Conservation (phyloP, 2,113 vertebrate species). For the Pseudopipra pipra region DNA sequence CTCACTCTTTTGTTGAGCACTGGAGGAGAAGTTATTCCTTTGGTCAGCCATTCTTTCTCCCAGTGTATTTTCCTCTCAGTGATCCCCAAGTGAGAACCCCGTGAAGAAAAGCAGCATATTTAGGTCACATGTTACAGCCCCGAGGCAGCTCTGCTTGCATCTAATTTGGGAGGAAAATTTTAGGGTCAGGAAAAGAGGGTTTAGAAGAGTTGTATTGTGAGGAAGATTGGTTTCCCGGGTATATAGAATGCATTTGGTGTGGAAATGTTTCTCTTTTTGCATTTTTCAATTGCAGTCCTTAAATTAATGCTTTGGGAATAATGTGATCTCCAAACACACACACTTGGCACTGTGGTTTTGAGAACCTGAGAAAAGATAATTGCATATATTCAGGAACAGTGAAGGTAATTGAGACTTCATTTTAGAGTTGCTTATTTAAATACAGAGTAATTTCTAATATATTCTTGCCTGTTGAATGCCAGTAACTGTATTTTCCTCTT, state of each 20-base stretch:
- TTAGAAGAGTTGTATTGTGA: not conserved
- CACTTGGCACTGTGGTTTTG: not conserved
- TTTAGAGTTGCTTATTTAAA: not conserved
- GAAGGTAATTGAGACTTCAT: not conserved
- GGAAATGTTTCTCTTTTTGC: not conserved
- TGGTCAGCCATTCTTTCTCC: not conserved
- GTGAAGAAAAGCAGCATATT: constrained; percentile 8
- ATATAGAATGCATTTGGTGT: not conserved
- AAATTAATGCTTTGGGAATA: not conserved
- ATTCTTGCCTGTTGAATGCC: not conserved
- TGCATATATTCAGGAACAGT: not conserved
- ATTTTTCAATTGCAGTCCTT: not conserved
- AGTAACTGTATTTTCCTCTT: not conserved
- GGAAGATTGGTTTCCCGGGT: not conserved
- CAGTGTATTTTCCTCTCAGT: not conserved
- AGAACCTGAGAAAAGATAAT: not conserved
- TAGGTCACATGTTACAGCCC: constrained; percentile 22
- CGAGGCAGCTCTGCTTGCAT: not conserved
- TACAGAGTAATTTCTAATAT: not conserved
- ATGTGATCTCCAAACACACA: not conserved
- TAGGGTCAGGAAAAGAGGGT: not conserved
- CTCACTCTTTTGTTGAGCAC: not conserved
- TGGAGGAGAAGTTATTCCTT: constrained; percentile 59
- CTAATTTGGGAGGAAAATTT: constrained; percentile 25
- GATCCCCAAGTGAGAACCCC: not conserved